Evolutionary conservation across 2,797 vertebrate species (phyloP).

Genomic region (Mionectes olivaceus): DNA sequence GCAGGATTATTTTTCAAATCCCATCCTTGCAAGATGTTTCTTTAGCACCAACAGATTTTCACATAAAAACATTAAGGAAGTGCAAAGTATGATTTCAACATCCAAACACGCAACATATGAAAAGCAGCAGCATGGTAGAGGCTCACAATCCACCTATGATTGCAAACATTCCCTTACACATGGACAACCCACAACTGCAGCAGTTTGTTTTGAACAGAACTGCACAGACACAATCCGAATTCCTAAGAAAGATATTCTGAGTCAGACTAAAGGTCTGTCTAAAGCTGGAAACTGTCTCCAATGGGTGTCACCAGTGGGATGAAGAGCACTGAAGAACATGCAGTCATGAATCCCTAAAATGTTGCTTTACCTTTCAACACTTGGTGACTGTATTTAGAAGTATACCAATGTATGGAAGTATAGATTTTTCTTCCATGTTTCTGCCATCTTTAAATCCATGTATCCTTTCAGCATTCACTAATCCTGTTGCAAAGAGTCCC

Average conservation of each 20-base stretch:
- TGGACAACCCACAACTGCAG: background rate
- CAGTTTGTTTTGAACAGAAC: background rate
- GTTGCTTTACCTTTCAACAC: background rate
- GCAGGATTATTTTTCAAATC: background rate
- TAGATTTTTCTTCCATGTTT: background rate
- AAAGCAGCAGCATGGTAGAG: background rate
- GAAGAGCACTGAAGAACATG: background rate
- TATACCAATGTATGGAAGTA: too few relatives aligned
- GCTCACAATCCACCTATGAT: background rate
- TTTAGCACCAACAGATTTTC: background rate
- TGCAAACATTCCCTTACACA: background rate
- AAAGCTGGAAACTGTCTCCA: background rate
- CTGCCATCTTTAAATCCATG: background rate
- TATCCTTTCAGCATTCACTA: background rate
- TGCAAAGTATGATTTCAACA: background rate
- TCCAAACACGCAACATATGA: background rate
- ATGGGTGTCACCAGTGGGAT: background rate
- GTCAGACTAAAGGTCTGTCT: background rate
- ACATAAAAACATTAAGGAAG: background rate
- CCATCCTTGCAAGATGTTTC: background rate
- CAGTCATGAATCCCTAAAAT: background rate
- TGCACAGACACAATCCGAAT: background rate
- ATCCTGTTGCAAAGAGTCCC: background rate
- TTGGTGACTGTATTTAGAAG: background rate
- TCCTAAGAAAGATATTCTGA: background rate